A percentile compares a stretch with the other conserved stretches of the same genome.
Evolutionary conservation across 2,797 vertebrate species (phyloP).

Genomic region (Poecilia velifera): DNA sequence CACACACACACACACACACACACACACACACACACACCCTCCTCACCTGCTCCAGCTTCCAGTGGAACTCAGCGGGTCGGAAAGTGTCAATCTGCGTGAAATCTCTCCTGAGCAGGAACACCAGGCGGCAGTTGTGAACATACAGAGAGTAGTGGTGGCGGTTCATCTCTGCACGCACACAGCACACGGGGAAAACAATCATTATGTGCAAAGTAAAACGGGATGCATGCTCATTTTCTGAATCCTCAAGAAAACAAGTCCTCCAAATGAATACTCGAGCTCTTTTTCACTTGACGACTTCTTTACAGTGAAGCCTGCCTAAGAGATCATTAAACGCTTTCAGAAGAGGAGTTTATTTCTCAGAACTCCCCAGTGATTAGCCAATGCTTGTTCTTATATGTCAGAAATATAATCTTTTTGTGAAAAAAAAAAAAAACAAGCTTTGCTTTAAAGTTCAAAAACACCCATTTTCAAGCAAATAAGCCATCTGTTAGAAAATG

Average conservation of each 20-base stretch:
- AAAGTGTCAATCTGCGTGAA: constrained; percentile 93
- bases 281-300: neutral
- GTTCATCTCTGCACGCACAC: constrained; percentile 89
- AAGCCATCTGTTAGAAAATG: constrained; percentile 59
- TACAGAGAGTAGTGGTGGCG: constrained; percentile 96
- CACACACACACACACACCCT: neutral
- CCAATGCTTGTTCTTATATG: neutral
- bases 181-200: neutral
- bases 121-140: constrained; percentile 95
- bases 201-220: neutral
- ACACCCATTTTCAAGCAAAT: constrained; percentile 53
- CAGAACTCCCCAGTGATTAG: neutral
- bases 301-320: neutral
- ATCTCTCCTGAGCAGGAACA: constrained; percentile 93
- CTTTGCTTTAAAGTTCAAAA: constrained; percentile 45
- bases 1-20: neutral
- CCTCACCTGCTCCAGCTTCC: constrained; percentile 96
- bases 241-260: neutral
- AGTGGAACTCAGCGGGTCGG: constrained; percentile 96
- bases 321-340: neutral
- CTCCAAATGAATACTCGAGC: neutral
- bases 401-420: neutral
- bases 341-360: neutral
- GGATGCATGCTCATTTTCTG: neutral
- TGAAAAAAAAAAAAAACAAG: too few species aligned